Conservation (phyloP, 2,888 invertebrate genomes). For the Muscina levida region DNA sequence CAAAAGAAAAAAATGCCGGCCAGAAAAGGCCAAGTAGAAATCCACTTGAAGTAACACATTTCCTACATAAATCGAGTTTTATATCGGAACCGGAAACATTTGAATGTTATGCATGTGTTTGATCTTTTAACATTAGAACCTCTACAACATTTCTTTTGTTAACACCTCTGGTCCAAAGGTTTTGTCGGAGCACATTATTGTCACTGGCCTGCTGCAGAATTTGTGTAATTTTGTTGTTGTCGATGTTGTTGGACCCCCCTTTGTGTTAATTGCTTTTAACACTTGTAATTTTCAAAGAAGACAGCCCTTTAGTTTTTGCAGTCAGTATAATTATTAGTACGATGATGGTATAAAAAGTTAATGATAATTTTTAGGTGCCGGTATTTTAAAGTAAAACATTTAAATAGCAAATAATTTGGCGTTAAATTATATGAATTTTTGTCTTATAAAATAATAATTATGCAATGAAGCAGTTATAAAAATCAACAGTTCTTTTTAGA, state of each 20-base stretch:
- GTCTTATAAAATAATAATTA: too few species aligned
- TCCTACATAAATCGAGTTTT: neutral
- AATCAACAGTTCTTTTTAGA: too few species aligned
- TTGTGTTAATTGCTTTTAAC: conserved; percentile 62
- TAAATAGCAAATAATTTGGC: too few species aligned
- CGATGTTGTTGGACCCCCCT: conserved; percentile 1
- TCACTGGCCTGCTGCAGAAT: neutral
- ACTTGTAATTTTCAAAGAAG: conserved; percentile 55
- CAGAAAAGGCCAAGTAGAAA: neutral
- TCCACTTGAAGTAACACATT: neutral
- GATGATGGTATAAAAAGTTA: conserved; percentile 57
- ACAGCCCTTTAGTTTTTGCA: neutral
- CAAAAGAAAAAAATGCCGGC: neutral
- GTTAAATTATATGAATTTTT: too few species aligned
- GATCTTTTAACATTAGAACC: conserved; percentile 53
- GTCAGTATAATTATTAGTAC: conserved; percentile 64
- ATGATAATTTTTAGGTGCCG: too few species aligned
- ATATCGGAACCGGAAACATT: conserved; percentile 32
- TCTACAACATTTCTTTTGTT: conserved; percentile 3
- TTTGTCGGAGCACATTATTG: too few species aligned
- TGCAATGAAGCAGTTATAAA: too few species aligned
- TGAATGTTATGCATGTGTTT: conserved; percentile 42
- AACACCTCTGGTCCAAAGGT: neutral
- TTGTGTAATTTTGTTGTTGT: conserved; percentile 19
- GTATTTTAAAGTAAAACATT: too few species aligned